Evolutionary conservation across 2,113 vertebrate genomes (phyloP).

Genomic region (Coregonus clupeaformis): DNA sequence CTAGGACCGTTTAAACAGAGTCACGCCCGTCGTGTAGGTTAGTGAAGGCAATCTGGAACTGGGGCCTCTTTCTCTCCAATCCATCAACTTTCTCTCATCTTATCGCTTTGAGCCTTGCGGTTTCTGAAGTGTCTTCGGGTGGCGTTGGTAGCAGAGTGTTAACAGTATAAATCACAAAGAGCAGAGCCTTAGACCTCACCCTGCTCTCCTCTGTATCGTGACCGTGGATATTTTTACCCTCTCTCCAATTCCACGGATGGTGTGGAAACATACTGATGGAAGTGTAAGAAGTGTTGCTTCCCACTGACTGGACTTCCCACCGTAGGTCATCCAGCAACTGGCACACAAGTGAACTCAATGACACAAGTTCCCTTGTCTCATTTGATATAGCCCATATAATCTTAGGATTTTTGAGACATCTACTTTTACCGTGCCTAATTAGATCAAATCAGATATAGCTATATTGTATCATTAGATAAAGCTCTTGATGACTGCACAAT

Average conservation of each 20-base stretch:
- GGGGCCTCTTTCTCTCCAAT: background rate
- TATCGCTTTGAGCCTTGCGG: background rate
- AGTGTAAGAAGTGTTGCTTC: background rate
- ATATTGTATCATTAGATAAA: too few species aligned
- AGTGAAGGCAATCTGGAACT: background rate
- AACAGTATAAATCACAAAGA: slow-evolving; percentile 34
- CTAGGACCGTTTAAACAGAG: background rate
- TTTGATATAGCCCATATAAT: too few species aligned
- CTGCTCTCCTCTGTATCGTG: background rate
- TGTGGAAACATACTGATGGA: background rate
- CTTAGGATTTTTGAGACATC: too few species aligned
- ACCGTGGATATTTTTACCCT: background rate
- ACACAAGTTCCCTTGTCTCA: too few species aligned
- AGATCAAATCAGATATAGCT: too few species aligned
- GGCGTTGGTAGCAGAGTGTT: slow-evolving; percentile 26
- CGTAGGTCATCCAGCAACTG: too few species aligned
- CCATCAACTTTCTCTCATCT: background rate
- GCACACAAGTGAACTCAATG: too few species aligned
- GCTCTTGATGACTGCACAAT: too few species aligned
- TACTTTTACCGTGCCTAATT: too few species aligned
- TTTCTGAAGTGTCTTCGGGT: slow-evolving; percentile 9
- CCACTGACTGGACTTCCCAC: background rate
- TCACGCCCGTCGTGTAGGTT: too few species aligned
- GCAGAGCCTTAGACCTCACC: background rate
- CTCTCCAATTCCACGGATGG: background rate